Percentiles rank a stretch among this genome's conserved stretches.
phyloP scores from a whole-genome alignment of 2,113 vertebrate species.

The Trichomycterus rosablanca region DNA sequence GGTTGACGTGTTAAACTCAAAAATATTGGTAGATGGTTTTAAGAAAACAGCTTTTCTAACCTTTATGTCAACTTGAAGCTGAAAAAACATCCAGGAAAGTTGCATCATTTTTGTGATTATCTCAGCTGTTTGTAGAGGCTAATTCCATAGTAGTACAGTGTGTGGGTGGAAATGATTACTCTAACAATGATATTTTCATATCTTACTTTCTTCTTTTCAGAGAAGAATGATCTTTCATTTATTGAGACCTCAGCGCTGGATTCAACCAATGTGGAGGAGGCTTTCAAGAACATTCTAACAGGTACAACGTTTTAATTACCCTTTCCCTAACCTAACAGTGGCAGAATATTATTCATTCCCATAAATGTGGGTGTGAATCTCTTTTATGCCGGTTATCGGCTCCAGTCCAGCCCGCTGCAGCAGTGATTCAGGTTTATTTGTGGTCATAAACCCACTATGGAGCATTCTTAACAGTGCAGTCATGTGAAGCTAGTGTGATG shows the following conservation, averaged over 20 bases:
- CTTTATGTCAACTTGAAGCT: too few species aligned
- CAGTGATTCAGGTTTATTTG: constrained; percentile 22
- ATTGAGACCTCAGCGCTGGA: constrained; percentile 97
- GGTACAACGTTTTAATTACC: constrained; percentile 62
- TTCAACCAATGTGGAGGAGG: constrained; percentile 97
- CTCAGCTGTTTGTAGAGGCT: too few species aligned
- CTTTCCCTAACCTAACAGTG: neutral
- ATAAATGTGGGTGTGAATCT: constrained; percentile 2
- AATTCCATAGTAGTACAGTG: too few species aligned
- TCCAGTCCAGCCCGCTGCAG: neutral
- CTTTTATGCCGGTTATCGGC: neutral
- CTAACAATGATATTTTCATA: neutral
- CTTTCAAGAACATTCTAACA: constrained; percentile 98
- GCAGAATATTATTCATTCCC: neutral
- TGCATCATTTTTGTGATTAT: too few species aligned
- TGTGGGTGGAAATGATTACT: neutral
- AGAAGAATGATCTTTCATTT: constrained; percentile 97
- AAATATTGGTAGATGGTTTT: too few species aligned
- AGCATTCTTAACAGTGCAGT: neutral
- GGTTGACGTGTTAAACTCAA: too few species aligned
- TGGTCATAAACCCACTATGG: constrained; percentile 3
- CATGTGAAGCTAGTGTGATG: constrained; percentile 26
- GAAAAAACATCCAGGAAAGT: too few species aligned
- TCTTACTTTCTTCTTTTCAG: constrained; percentile 58
- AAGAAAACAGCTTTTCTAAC: too few species aligned